These are phyloP conservation scores for Diprion similis DNA, from an alignment of 1,140 invertebrate species.

Conservation along the genomic window DNA sequence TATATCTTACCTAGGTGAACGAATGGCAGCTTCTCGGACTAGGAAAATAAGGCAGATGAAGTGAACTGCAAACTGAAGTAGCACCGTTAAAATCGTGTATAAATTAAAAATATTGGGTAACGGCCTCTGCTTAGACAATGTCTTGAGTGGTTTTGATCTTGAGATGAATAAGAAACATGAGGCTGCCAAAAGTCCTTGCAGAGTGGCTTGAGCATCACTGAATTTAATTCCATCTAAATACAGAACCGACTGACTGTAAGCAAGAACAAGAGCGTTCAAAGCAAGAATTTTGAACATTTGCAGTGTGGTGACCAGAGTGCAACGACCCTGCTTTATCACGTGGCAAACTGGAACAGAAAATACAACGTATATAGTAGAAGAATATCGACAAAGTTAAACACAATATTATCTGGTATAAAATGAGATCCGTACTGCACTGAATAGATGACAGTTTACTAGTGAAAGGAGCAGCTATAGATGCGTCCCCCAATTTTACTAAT, in stretches of 20 bases:
- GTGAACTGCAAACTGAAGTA: slow-evolving; percentile 95
- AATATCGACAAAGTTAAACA: neutral
- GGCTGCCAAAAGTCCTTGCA: slow-evolving; percentile 93
- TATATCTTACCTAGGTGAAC: slow-evolving; percentile 71
- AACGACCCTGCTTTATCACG: slow-evolving; percentile 98
- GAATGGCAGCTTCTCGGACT: slow-evolving; percentile 77
- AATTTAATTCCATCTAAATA: slow-evolving; percentile 99
- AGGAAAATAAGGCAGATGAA: slow-evolving; percentile 92
- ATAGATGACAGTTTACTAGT: slow-evolving; percentile 98
- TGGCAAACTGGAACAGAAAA: slow-evolving; percentile 84
- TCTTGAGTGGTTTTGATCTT: slow-evolving; percentile 95
- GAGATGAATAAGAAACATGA: slow-evolving; percentile 99
- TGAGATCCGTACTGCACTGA: slow-evolving; percentile 82
- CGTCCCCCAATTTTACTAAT: slow-evolving; percentile 95
- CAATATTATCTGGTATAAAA: neutral
- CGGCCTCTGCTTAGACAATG: slow-evolving; percentile 91
- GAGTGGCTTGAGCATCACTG: slow-evolving; percentile 95
- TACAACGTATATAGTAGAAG: neutral
- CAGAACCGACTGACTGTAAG: slow-evolving; percentile 98
- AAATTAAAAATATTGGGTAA: slow-evolving; percentile 99
- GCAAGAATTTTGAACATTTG: slow-evolving; percentile 99
- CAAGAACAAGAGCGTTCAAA: slow-evolving; percentile 96
- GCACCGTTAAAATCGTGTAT: slow-evolving; percentile 95
- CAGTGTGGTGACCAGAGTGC: slow-evolving; percentile 97
- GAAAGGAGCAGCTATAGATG: slow-evolving; percentile 98